Percentiles rank a stretch among this genome's conserved stretches.
Conservation (phyloP, 2,113 vertebrate species). For the Toxotes jaculatrix region DNA sequence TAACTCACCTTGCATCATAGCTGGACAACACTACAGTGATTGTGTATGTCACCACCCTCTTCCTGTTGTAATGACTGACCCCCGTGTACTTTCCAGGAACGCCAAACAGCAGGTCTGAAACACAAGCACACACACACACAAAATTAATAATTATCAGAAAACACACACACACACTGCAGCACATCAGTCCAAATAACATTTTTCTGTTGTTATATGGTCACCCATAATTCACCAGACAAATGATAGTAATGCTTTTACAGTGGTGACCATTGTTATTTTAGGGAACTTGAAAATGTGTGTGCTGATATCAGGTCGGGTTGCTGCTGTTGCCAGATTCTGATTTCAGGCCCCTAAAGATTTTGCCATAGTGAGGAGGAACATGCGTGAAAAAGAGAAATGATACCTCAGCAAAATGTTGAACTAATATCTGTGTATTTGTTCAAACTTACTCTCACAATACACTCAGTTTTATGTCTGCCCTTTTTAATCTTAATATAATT, state of each 20-base stretch:
- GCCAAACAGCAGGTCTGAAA: slow-evolving; percentile 93
- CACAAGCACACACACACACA: slow-evolving; percentile 30
- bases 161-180: neutral
- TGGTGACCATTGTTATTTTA: neutral
- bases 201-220: neutral
- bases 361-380: no score
- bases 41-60: slow-evolving; percentile 91
- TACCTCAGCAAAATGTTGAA: no score
- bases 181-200: neutral
- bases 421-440: no score
- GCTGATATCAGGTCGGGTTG: neutral
- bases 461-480: neutral
- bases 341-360: no score
- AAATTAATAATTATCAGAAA: neutral
- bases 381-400: no score
- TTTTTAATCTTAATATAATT: neutral
- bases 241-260: neutral
- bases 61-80: slow-evolving; percentile 90
- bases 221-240: neutral
- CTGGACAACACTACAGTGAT: slow-evolving; percentile 91
- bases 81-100: slow-evolving; percentile 93
- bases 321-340: no score
- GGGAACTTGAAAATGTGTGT: accelerated
- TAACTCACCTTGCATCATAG: slow-evolving; percentile 90
- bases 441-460: no score